Conservation (phyloP, 30 jellyfish, hydroid and myxozoan species). For the Nemopilema nomurai region DNA sequence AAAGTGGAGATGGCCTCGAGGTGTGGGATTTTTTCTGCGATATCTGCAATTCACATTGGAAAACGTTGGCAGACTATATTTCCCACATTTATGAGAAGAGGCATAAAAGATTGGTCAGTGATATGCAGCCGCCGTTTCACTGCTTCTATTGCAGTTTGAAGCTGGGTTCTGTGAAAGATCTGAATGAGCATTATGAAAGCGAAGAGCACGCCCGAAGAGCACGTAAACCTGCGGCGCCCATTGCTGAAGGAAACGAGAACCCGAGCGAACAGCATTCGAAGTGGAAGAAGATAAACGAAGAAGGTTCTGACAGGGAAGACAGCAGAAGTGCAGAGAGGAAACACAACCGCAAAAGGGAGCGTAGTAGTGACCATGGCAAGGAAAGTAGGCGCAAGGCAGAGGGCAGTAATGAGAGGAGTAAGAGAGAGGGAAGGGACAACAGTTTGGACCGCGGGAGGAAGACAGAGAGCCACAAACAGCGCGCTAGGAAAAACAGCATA, state of each 20-base stretch:
- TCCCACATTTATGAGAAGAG: conserved; percentile 74
- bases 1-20: conserved; percentile 17
- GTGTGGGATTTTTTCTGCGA: conserved; percentile 60
- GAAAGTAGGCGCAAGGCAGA: conserved; percentile 2
- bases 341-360: conserved; percentile 8
- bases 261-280: background rate
- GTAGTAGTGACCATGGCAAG: conserved; percentile 4
- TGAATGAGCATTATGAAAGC: conserved; percentile 63
- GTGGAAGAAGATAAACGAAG: conserved; percentile 12
- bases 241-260: background rate
- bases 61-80: conserved; percentile 40
- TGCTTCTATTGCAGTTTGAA: conserved; percentile 65
- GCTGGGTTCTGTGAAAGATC: conserved; percentile 37
- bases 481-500: background rate
- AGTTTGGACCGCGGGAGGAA: conserved; percentile 17
- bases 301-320: background rate
- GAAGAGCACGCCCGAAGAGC: conserved; percentile 63
- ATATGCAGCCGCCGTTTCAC: conserved; percentile 66
- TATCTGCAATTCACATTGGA: conserved; percentile 58
- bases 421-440: background rate
- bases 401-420: conserved; percentile 16
- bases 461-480: conserved; percentile 12
- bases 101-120: conserved; percentile 49
- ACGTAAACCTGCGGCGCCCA: conserved; percentile 5
- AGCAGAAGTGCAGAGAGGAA: background rate